Evolutionary conservation across 2,888 invertebrate genomes (phyloP), one percentile per base, ranked within the genome.

Genomic region (Euplexia lucipara): DNA sequence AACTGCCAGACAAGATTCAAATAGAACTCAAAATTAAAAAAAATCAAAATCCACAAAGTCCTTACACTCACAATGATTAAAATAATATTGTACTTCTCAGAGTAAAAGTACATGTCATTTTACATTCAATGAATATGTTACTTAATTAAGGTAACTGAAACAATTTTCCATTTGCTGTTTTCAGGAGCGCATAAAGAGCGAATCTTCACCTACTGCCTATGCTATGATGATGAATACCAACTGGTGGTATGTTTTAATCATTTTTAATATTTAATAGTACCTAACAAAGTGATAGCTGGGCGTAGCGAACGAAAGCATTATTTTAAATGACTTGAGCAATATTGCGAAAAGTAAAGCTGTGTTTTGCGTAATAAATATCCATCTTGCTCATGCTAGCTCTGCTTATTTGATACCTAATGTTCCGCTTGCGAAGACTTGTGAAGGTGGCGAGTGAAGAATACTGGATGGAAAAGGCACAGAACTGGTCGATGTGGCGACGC

Each of bases 141-240:
- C n/a, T n/a, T n/a, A n/a, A n/a, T n/a, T n/a, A n/a, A n/a, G n/a
- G n/a, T n/a, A n/a, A n/a, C n/a, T n/a, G n/a, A n/a, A n/a, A n/a
- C n/a, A n/a, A n/a, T n/a, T n/a, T n/a, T n/a, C n/a, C n/a, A 42
- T 18, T 32, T 45, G 20, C 51, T 74, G 9, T 62, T 95, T 97
- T 45, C 97, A 99, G 96, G 99, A 99, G 86, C 96, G 98, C 58
- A 99, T 99, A 96, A 97, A 98, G 83, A 96, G 97, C 2, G 98
- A 98, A 82, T 97, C 98, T 61, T 96, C 97, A 80, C 96, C 98
- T 47, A 95, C 98, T 85, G 98, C 99, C 0, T 97, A 98, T 75
- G 97, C 98, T 81, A 99, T 99, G 99, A 99, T 99, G 99, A 91
- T 98, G 66, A 97, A 97, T 84, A 98, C 98, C 91, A 99, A 99